Evolutionary conservation across 2,888 invertebrate species (phyloP).

Genomic region (Lasiommata megera): DNA sequence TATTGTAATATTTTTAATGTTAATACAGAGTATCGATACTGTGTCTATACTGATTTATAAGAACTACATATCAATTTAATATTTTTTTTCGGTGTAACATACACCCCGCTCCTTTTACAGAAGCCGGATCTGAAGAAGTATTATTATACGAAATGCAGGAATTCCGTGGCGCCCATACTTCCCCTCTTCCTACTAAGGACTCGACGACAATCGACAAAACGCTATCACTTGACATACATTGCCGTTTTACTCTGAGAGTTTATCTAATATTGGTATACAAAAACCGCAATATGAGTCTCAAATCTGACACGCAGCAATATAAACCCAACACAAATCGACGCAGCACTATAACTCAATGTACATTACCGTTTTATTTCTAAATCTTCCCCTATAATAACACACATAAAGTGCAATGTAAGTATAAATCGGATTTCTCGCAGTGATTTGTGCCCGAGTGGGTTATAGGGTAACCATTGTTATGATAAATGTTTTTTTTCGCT

Average conservation of each 20-base stretch:
- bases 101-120: conserved; percentile 2
- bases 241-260: background rate
- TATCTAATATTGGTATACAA: background rate
- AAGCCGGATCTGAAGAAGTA: conserved; percentile 41
- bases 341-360: conserved; percentile 3
- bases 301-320: background rate
- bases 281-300: background rate
- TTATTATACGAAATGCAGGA: conserved; percentile 57
- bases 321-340: background rate
- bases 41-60: too few species aligned
- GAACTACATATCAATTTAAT: background rate
- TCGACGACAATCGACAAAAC: background rate
- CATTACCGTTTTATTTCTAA: conserved; percentile 9
- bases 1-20: too few species aligned
- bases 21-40: too few species aligned
- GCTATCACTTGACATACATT: background rate
- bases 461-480: conserved; percentile 14
- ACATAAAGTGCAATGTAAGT: conserved; percentile 11
- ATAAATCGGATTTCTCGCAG: background rate
- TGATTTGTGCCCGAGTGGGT: conserved; percentile 5
- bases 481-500: conserved; percentile 22
- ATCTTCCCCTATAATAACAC: background rate
- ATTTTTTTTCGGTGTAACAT: background rate
- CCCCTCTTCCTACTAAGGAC: conserved; percentile 25
- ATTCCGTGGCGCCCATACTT: conserved; percentile 44